Base-by-base conservation (phyloP, 92 coral and sea anemone species). In the Phenganax subtilis region DNA sequence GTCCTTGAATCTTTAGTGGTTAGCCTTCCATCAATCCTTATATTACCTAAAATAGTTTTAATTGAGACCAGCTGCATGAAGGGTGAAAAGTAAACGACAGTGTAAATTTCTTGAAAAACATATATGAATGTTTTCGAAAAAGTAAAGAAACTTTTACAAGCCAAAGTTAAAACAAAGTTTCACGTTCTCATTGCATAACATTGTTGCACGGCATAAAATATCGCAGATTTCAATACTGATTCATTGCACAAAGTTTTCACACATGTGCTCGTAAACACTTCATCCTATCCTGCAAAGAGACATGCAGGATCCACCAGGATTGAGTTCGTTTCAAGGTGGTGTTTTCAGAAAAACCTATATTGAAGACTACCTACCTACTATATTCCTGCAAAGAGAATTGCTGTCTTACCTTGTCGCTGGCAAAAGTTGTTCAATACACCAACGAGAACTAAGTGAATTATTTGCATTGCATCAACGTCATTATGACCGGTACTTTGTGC, bases 401-500 rank as follows among this genome's bases (percentile, higher is more conserved):
- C 9, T 30, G 15, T 6, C 78, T 0, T 53, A 73, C 78, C 78
- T 73, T 25, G 44, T 12, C 57, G 80, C 30, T 73, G 78, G 14
- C 51, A 51, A 16, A 28, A 7, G 54, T 75, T 75, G 55, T 71
- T 53, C 9, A 75, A 1, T 3, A 88, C 84, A 28, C 57, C 81
- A 15, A 69, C 71, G 27, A 92, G 59, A 3, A 88, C 83, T 75
- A 86, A 81, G 80, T 90, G 93, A 10, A 90, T 81, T 51, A 88
- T 88, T 75, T 85, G 87, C 51, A 88, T 75, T 29, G 93, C 84
- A 54, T 92, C 91, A 17, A 86, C 93, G 9, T 82, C 87, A 75
- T 90, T 92, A 29, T 87, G 80, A 44, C 90, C 90, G 51, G 91
- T 78, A 57, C 87, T 85, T 54, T 71, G 81, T 28, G 93, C 90